Base-by-base conservation (phyloP, 2,888 invertebrate species). In the Cyclophora punctaria region DNA sequence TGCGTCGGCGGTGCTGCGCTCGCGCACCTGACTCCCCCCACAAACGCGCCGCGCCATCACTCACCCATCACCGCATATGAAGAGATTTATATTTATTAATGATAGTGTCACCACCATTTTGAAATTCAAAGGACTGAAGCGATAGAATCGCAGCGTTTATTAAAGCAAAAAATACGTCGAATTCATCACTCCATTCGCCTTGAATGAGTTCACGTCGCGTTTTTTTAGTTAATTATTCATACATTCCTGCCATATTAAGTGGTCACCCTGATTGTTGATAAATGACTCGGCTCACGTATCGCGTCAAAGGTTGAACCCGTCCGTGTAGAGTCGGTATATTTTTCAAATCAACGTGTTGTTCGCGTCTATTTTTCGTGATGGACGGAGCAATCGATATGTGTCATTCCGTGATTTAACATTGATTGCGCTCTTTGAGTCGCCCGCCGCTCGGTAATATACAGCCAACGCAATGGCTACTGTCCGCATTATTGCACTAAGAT, bases 1-100 rank as follows among this genome's bases (percentile, higher is more conserved):
- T 88, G 87, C 69, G 69, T 71, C 71, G 71, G 70, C 67, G 73
- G 73, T 37, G 37, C 66, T 74, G 84, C 83, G 82, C 81, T 75
- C 71, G 79, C 84, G 83, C 86, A 85, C 83, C 85, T 84, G 83
- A 78, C 75, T 70, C 71, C 72, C 70, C 70, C 71, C 76, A 71
- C 78, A 82, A 80, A 80, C 78, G 75, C 68, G 73, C 85, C 84
- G 83, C 69, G 62, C 72, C 71, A 73, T 87, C 85, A 77, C 81
- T 85, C 86, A 83, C 67, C 70, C 74, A 71, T 77, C 71, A 71
- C 74, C 69, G 71, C 73, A 78, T 79, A 85, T 86, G 83, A 85
- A 87, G 86, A 85, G 83, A 84, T 87, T 85, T 85, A 83, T 85
- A 83, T 83, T 80, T 83, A 81, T 82, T 79, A 80, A 70, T 70